Evolutionary conservation across 2,888 invertebrate species (phyloP), one percentile per base, ranked within the genome.

Genomic region (Drosophila dives): DNA sequence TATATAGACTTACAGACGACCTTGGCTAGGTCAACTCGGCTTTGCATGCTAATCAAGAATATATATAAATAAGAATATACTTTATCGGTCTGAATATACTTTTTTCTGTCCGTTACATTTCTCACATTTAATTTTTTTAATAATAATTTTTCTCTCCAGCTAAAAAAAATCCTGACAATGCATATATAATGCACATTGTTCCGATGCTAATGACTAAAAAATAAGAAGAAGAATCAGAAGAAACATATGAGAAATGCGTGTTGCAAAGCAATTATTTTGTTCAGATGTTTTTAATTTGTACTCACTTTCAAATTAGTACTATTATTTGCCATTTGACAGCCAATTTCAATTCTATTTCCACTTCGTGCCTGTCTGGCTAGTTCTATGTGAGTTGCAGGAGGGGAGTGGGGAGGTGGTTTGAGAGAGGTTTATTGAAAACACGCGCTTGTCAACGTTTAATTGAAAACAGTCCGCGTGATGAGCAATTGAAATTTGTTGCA

Each of bases 401-500:
- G 17, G 20, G 29, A 5, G 38, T n/a, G 60, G 17, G 20, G 26
- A 11, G 20, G 15, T 15, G 15, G 26, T 12, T 36, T 36, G 11
- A 20, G 42, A 54, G 71, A 59, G 23, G 45, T 80, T 83, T 72
- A 86, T 86, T 86, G 86, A 86, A 84, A 89, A 80, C 86, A 86
- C 86, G 86, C 86, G 86, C 88, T 67, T 55, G 69, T 59, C 61
- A 63, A 50, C 70, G 63, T 72, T 71, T 75, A 88, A 88, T 85
- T 85, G 83, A 75, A 88, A 81, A 70, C 51, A 49, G 53, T 33
- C 49, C 32, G 40, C 49, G 32, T 17, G 38, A 48, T 34, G 36
- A 11, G n/a, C 78, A 83, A 86, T 79, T 83, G 77, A 75, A 77
- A 69, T 70, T 20, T 26, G 23, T 17, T 64, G 72, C 77, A 68